Evolutionary conservation across 2,888 invertebrate species (phyloP).

Genomic region (Drosophila niveifrons): DNA sequence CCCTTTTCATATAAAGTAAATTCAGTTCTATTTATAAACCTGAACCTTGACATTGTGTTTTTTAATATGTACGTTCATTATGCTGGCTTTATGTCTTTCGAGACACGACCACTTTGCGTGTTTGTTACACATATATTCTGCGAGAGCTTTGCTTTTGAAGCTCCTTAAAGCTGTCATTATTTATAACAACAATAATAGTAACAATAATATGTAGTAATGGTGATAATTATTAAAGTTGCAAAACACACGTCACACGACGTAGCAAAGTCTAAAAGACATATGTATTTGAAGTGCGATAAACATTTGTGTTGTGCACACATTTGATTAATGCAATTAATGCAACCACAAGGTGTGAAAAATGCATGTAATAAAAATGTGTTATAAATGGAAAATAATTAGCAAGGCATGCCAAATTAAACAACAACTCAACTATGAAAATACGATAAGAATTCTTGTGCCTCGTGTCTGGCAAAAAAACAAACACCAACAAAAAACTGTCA

Average conservation of each 20-base stretch:
- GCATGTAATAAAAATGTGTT: conserved; percentile 36
- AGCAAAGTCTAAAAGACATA: conserved; percentile 35
- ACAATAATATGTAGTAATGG: background rate
- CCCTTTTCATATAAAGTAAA: background rate
- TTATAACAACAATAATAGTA: background rate
- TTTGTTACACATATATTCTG: conserved; percentile 12
- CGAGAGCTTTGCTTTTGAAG: background rate
- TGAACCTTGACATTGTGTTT: conserved; percentile 54
- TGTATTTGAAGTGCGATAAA: conserved; percentile 59
- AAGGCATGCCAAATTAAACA: conserved; percentile 53
- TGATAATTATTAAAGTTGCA: conserved; percentile 4
- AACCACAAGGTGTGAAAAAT: conserved; percentile 59
- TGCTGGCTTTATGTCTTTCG: conserved; percentile 20
- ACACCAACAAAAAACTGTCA: conserved; percentile 1
- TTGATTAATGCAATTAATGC: conserved; percentile 60
- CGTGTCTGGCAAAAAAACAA: conserved; percentile 8
- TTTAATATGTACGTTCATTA: conserved; percentile 16
- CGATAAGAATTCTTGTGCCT: conserved; percentile 27
- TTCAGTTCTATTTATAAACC: conserved; percentile 40
- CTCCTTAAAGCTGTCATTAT: conserved; percentile 25
- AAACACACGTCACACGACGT: conserved; percentile 19
- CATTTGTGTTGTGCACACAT: conserved; percentile 44
- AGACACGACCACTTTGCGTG: conserved; percentile 48
- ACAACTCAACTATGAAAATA: conserved; percentile 52
- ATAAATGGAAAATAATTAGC: conserved; percentile 35